Percentiles rank a stretch among this genome's conserved stretches.
phyloP scores from a whole-genome alignment of 2,113 vertebrate species.

The Cynocephalus volans region DNA sequence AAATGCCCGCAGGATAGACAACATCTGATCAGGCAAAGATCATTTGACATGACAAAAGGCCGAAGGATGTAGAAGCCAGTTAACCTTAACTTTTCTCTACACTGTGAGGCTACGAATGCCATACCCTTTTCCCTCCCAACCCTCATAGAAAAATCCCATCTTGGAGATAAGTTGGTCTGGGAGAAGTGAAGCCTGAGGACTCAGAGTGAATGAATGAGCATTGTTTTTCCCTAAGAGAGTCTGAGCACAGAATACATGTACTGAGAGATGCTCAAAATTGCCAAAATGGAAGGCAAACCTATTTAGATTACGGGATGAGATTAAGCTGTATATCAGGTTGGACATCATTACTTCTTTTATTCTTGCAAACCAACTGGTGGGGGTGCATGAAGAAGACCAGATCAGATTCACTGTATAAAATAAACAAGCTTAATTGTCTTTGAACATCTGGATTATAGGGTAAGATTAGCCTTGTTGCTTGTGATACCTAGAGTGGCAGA shows the following conservation, averaged over 20 bases:
- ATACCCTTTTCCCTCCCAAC: fast-evolving
- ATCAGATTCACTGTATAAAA: background rate
- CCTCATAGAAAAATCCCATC: background rate
- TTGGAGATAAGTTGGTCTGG: background rate
- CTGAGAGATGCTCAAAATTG: background rate
- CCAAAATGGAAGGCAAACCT: background rate
- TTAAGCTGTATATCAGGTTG: background rate
- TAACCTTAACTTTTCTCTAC: background rate
- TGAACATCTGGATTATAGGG: background rate
- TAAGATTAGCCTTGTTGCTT: background rate
- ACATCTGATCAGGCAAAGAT: background rate
- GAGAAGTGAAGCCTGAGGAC: background rate
- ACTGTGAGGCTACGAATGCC: background rate
- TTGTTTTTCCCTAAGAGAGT: background rate
- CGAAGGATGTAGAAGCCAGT: background rate
- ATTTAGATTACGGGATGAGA: background rate
- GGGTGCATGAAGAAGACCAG: background rate
- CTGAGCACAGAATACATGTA: background rate
- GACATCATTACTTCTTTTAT: background rate
- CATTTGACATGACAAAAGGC: background rate
- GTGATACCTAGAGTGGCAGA: background rate
- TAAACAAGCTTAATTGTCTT: background rate
- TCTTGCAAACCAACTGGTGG: background rate
- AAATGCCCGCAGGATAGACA: background rate
- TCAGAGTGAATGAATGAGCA: background rate